Conservation (phyloP, 2,888 invertebrate genomes). For the Chrysomela aeneicollis region DNA sequence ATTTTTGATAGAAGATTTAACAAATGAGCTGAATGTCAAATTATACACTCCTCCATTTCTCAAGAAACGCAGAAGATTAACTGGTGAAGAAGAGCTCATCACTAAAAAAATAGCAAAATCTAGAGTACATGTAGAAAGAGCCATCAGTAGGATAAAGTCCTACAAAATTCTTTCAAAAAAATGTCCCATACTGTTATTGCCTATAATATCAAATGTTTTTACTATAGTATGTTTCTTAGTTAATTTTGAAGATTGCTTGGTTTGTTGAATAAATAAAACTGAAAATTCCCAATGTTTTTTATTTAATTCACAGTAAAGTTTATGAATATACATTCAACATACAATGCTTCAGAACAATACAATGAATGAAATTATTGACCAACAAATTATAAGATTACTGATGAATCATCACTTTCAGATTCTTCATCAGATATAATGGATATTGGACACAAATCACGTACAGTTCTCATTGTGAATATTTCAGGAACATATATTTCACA, state of each 20-base stretch:
- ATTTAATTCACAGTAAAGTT: not conserved
- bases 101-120: constrained; percentile 6
- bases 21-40: not conserved
- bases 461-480: constrained; percentile 7
- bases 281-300: no score
- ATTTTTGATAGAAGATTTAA: constrained; percentile 11
- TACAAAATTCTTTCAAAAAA: constrained; percentile 18
- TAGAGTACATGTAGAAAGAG: constrained; percentile 17
- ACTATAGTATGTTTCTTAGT: constrained; percentile 13
- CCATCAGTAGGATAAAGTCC: constrained; percentile 12
- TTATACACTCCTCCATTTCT: constrained; percentile 3
- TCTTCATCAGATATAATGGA: not conserved
- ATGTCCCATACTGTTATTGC: constrained; percentile 12
- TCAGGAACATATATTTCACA: constrained; percentile 1
- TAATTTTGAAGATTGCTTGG: constrained; percentile 15
- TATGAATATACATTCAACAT: no score
- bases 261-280: constrained; percentile 1
- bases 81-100: constrained; percentile 5
- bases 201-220: constrained; percentile 14
- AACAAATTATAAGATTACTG: no score
- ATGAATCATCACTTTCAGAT: not conserved
- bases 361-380: no score
- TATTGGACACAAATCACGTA: constrained; percentile 1
- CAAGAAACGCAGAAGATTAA: constrained; percentile 2
- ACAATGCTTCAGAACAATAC: no score